These are phyloP conservation scores for Sander lucioperca DNA, from an alignment of 2,113 vertebrate species.

Conservation along the genomic window DNA sequence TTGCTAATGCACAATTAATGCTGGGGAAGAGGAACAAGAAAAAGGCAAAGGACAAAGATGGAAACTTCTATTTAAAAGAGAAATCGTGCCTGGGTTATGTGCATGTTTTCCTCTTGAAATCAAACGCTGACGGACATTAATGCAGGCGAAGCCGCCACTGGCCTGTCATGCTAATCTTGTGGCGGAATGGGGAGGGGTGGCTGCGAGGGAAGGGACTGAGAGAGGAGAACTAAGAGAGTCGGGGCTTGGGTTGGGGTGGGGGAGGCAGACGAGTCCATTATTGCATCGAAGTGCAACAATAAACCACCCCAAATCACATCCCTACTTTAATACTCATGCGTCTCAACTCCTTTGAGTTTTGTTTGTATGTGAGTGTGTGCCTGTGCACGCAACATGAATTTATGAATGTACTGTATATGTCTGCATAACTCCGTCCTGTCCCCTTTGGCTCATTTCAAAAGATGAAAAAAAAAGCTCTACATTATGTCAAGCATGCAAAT, in stretches of 20 bases:
- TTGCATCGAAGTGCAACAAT: constrained; percentile 89
- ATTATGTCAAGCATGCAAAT: constrained; percentile 89
- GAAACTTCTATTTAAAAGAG: constrained; percentile 95
- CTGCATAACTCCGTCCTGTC: constrained; percentile 72
- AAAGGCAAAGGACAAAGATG: constrained; percentile 88
- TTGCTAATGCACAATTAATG: constrained; percentile 99
- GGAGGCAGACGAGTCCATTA: constrained; percentile 84
- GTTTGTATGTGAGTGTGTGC: constrained; percentile 70
- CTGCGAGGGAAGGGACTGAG: constrained; percentile 39
- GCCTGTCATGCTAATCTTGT: constrained; percentile 88
- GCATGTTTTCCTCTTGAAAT: constrained; percentile 83
- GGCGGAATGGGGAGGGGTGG: constrained; percentile 86
- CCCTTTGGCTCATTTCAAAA: constrained; percentile 80
- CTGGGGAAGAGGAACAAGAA: constrained; percentile 88
- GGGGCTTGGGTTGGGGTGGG: constrained; percentile 24
- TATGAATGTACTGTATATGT: constrained; percentile 71
- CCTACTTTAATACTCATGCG: constrained; percentile 82
- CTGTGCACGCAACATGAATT: constrained; percentile 63
- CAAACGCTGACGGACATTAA: constrained; percentile 88
- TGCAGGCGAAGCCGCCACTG: constrained; percentile 86
- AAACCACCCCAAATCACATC: constrained; percentile 88
- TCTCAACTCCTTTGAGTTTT: constrained; percentile 79
- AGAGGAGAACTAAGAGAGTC: constrained; percentile 36
- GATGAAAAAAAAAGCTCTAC: constrained; percentile 78
- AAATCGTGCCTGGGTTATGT: constrained; percentile 89